These are phyloP conservation scores for Tenthredo mesomela DNA, from an alignment of 2,888 invertebrate genomes.

Conservation along the genomic window DNA sequence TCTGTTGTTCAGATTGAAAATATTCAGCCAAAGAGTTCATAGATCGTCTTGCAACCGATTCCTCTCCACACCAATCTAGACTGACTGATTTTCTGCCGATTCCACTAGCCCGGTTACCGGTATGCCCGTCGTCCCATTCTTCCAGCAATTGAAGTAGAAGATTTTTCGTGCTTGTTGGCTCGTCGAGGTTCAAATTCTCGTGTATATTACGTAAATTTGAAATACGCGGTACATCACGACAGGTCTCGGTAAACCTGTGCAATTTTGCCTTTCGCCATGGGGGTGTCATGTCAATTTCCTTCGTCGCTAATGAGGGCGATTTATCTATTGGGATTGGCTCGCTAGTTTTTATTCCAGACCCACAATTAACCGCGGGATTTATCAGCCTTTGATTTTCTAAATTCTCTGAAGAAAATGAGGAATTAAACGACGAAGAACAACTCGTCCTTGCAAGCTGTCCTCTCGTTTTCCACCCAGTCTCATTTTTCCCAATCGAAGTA, in stretches of 20 bases:
- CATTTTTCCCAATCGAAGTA: not conserved
- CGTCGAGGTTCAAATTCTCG: conserved; percentile 72
- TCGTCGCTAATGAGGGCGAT: conserved; percentile 6
- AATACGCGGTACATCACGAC: conserved; percentile 74
- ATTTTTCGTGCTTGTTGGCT: conserved; percentile 84
- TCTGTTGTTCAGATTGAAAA: conserved; percentile 81
- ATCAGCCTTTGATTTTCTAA: conserved; percentile 27
- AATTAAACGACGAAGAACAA: conserved; percentile 58
- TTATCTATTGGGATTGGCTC: conserved; percentile 16
- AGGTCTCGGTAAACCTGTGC: conserved; percentile 73
- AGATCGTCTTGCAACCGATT: conserved; percentile 87
- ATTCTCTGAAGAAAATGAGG: conserved; percentile 61
- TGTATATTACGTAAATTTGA: conserved; percentile 72
- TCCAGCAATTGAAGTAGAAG: conserved; percentile 87
- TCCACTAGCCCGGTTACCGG: conserved; percentile 79
- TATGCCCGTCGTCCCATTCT: conserved; percentile 86
- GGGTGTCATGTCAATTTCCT: conserved; percentile 71
- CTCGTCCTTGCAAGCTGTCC: not conserved
- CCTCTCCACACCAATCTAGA: conserved; percentile 87
- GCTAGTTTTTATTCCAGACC: not conserved
- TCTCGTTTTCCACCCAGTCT: not conserved
- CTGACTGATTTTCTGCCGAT: conserved; percentile 84
- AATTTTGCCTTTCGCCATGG: conserved; percentile 73
- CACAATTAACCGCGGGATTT: not conserved
- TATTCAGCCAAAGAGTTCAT: conserved; percentile 91